Evolutionary conservation across 2,888 invertebrate species (phyloP), one percentile per base, ranked within the genome.

Genomic region (Busseola fusca): DNA sequence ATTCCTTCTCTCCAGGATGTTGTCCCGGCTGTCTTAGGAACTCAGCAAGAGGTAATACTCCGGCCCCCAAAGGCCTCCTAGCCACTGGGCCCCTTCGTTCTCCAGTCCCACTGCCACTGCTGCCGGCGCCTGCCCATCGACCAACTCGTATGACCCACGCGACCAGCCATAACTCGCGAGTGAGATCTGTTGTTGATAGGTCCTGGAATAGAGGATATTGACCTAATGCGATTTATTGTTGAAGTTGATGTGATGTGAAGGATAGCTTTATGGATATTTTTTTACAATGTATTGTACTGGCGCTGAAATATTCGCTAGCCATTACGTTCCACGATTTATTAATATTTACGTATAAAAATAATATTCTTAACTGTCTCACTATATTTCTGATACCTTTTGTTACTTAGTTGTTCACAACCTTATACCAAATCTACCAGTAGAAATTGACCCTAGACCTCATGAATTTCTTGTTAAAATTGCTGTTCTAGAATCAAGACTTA

Each of bases 111-210:
- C 94, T 89, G 52, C 93, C 91, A 34, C 92, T 87, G 76, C 91
- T 88, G 21, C 93, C 94, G 0, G 93, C 94, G 9, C 94, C 95
- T 25, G 98, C 96, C 96, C 98, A 98, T 87, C 98, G 96, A 3
- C 99, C 99, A 68, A 98, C 97, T 65, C 99, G 96, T 94, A 98
- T 97, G 62, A 99, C 98, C 92, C 98, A 98, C 78, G 98, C 98
- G 48, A 99, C 97, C 82, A 99, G 96, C 96, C 98, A 98, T 37
- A 99, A 96, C 87, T 99, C 98, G 75, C 97, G 97, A 70, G 97
- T 97, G 68, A 98, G 96, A 92, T 99, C 99, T 57, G 98, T 97
- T 82, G 97, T 97, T 65, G 98, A 98, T 87, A 98, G 96, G 88
- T 98, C 98, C 97, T 97, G 91, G 30, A 93, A 91, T 27, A 45